Conservation (phyloP, 2,113 vertebrate genomes). For the Calyptommatus sinebrachiatus region DNA sequence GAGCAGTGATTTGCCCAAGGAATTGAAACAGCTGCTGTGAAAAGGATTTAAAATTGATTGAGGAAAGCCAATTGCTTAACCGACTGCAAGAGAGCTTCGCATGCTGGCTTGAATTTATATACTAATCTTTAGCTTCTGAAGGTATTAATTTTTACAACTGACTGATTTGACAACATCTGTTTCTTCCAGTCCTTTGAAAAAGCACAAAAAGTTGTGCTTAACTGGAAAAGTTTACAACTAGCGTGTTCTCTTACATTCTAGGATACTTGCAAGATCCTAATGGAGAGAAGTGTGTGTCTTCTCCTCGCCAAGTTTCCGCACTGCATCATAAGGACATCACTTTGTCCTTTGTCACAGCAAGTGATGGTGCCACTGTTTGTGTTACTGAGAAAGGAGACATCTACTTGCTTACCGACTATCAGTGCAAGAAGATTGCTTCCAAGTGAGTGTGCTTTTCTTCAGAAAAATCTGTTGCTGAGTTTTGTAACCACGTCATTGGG, state of each 20-base stretch:
- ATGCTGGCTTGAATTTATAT: neutral
- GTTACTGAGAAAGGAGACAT: constrained; percentile 91
- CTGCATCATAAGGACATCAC: constrained; percentile 87
- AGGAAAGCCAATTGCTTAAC: neutral
- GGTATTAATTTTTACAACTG: neutral
- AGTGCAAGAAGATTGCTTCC: constrained; percentile 96
- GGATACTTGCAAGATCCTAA: constrained; percentile 93
- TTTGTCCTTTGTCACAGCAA: constrained; percentile 86
- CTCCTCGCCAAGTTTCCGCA: constrained; percentile 91
- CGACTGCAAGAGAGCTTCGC: neutral
- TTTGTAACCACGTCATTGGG: no score
- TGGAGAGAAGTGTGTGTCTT: constrained; percentile 87
- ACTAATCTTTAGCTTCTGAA: neutral
- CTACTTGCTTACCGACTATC: constrained; percentile 91
- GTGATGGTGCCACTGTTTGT: constrained; percentile 92
- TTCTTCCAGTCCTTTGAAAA: neutral
- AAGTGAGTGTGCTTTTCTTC: constrained; percentile 78
- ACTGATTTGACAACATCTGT: neutral
- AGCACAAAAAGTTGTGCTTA: neutral
- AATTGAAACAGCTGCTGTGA: neutral
- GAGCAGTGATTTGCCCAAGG: neutral
- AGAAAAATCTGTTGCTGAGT: constrained; percentile 30
- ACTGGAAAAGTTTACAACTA: constrained; percentile 19
- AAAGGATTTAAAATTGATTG: neutral
- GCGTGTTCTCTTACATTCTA: constrained; percentile 60